Conservation (phyloP, 1,140 invertebrate species). For the Lycorma delicatula region DNA sequence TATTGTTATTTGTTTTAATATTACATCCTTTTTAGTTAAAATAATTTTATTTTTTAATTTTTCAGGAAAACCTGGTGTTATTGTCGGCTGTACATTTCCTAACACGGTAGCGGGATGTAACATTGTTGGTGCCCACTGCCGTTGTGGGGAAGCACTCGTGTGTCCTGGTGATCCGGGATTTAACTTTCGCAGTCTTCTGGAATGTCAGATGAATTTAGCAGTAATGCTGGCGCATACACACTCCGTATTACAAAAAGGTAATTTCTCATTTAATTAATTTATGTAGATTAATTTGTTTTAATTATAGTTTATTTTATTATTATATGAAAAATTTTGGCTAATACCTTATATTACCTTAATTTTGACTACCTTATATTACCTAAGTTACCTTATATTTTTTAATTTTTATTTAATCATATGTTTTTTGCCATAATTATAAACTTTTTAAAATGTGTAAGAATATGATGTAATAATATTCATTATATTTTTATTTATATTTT, state of each 20-base stretch:
- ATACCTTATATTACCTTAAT: no score
- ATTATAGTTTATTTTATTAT: neutral
- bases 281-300: neutral
- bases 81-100: conserved; percentile 17
- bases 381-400: no score
- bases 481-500: no score
- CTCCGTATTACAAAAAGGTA: neutral
- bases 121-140: conserved; percentile 25
- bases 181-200: conserved; percentile 22
- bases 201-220: conserved; percentile 28
- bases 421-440: no score
- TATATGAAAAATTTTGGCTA: no score
- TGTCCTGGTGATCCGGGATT: conserved; percentile 22
- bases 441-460: no score
- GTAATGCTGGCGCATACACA: conserved; percentile 23
- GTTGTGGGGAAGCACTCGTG: conserved; percentile 19
- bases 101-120: conserved; percentile 21
- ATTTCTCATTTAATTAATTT: neutral
- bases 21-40: no score
- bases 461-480: no score
- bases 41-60: neutral
- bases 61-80: conserved; percentile 23
- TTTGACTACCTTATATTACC: no score
- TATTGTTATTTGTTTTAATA: no score
- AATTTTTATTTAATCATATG: no score